Evolutionary conservation across 2,113 vertebrate species (phyloP).

Genomic region (Sphyrna mokarran): DNA sequence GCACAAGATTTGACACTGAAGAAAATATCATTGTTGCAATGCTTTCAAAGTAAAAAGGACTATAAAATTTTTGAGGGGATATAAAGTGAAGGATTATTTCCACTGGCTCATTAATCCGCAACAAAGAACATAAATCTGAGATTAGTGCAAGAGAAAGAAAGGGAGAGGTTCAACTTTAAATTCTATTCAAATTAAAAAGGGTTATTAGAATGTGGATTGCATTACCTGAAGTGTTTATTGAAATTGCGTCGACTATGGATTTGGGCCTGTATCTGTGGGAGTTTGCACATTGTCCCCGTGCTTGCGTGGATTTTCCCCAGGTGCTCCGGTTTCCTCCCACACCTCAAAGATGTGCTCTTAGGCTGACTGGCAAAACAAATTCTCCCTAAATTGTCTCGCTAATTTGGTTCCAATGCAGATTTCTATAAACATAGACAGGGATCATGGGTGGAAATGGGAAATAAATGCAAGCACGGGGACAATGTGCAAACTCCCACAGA

Average conservation of each 20-base stretch:
- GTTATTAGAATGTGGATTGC: neutral
- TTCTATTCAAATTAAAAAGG: neutral
- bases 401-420: no score
- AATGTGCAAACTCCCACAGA: no score
- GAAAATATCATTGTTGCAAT: neutral
- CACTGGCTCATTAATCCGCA: neutral
- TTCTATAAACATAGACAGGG: no score
- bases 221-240: neutral
- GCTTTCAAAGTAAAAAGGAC: neutral
- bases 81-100: neutral
- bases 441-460: no score
- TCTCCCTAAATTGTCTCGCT: no score
- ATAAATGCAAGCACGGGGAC: no score
- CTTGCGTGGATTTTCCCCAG: no score
- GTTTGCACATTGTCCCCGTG: no score
- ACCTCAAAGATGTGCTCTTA: no score
- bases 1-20: neutral
- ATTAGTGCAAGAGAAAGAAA: neutral
- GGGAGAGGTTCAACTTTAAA: neutral
- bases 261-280: no score
- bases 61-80: neutral
- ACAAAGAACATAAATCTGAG: neutral
- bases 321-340: no score
- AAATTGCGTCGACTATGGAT: neutral
- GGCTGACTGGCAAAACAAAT: no score